Evolutionary conservation across 2,888 invertebrate species (phyloP).

Genomic region (Kuschelorhynchus macadamiae): DNA sequence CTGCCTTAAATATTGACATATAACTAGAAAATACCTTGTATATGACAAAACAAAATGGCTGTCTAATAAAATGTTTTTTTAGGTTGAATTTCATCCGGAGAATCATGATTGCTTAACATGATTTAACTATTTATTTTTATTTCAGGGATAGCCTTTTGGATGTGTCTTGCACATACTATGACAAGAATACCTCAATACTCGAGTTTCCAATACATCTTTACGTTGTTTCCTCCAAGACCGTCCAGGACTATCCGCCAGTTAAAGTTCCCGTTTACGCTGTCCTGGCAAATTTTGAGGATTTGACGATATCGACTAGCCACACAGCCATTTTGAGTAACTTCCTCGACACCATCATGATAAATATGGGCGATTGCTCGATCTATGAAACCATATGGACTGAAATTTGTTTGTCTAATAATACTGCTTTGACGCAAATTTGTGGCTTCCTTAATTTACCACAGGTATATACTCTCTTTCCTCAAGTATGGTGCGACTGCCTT

Average conservation of each 20-base stretch:
- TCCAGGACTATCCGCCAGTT: constrained; percentile 50
- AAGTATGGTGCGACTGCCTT: not conserved
- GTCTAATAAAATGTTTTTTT: too few species aligned
- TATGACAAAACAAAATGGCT: too few species aligned
- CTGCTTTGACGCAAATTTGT: constrained; percentile 50
- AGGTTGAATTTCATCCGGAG: too few species aligned
- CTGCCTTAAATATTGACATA: too few species aligned
- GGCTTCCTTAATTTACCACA: constrained; percentile 54
- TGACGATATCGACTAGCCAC: constrained; percentile 40
- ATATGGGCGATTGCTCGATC: constrained; percentile 53
- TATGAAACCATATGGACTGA: constrained; percentile 53
- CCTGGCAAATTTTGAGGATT: constrained; percentile 43
- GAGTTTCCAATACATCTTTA: constrained; percentile 52
- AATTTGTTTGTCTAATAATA: constrained; percentile 50
- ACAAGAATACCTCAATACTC: constrained; percentile 48
- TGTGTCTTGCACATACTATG: constrained; percentile 34
- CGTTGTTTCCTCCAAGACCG: constrained; percentile 47
- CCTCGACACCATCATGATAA: constrained; percentile 42
- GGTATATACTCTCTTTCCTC: constrained; percentile 36
- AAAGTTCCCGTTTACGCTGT: constrained; percentile 52
- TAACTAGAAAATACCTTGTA: too few species aligned
- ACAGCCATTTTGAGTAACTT: constrained; percentile 31
- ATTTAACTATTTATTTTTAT: too few species aligned
- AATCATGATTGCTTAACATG: too few species aligned
- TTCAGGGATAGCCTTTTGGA: constrained; percentile 44